Percentiles rank a stretch among this genome's conserved stretches.
Evolutionary conservation across 2,113 vertebrate species (phyloP).

Genomic region (Platycercus adscitus): DNA sequence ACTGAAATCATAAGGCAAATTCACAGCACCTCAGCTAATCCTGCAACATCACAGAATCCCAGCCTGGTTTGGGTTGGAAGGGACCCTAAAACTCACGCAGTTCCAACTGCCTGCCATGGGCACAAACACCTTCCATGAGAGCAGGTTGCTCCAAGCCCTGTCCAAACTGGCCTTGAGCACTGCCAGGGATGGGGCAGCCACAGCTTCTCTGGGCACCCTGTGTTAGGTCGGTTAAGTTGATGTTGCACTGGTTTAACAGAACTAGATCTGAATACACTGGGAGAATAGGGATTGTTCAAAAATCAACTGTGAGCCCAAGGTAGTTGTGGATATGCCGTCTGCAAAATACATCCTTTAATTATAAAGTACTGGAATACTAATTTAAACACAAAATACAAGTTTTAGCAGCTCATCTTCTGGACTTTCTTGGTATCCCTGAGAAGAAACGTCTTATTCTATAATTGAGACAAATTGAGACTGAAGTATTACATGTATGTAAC

Average conservation of each 20-base stretch:
- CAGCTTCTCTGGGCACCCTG: not conserved
- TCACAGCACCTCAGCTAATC: not conserved
- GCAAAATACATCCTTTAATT: not conserved
- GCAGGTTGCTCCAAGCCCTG: not conserved
- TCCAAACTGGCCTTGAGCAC: not conserved
- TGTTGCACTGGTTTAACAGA: not conserved
- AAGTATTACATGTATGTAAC: fast-evolving
- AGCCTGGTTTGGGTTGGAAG: not conserved
- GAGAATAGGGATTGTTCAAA: not conserved
- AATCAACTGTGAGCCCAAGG: not conserved
- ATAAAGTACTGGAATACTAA: not conserved
- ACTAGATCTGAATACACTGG: not conserved
- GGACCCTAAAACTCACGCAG: not conserved
- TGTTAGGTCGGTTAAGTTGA: not conserved
- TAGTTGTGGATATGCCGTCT: too few relatives aligned
- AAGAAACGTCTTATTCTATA: not conserved
- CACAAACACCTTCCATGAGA: not conserved
- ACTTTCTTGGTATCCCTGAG: not conserved
- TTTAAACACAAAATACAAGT: not conserved
- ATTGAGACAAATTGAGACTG: not conserved
- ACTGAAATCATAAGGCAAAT: not conserved
- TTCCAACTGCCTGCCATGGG: not conserved
- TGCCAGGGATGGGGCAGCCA: not conserved
- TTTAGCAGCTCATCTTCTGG: not conserved
- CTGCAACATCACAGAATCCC: not conserved